These are phyloP conservation scores for Dicroscelio sp. DNA, from an alignment of 2,888 invertebrate species.

Conservation along the genomic window DNA sequence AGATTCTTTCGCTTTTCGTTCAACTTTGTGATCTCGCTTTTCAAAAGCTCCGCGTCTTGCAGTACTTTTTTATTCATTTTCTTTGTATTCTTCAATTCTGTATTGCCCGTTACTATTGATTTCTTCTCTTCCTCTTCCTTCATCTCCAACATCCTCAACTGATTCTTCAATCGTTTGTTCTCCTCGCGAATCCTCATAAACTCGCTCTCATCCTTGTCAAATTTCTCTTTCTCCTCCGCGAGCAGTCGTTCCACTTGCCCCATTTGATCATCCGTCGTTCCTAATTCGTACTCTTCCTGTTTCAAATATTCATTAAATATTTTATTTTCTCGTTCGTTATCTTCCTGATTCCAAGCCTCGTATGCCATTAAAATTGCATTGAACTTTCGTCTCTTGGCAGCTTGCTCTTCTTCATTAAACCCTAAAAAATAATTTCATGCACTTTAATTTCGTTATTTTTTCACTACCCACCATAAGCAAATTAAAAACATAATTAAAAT, in stretches of 20 bases:
- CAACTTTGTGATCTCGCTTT: not conserved
- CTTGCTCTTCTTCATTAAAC: not conserved
- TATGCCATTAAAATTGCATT: not conserved
- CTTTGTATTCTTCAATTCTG: not conserved
- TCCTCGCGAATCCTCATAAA: not conserved
- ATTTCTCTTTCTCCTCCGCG: not conserved
- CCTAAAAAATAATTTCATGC: constrained; percentile 3
- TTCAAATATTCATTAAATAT: not conserved
- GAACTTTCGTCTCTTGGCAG: not conserved
- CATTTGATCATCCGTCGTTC: not conserved
- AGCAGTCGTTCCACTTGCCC: not conserved
- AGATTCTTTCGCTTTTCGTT: not conserved
- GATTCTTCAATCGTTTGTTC: not conserved
- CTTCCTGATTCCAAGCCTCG: not conserved
- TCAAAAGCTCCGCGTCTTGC: not conserved
- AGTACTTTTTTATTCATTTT: not conserved
- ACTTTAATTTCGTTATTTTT: too few species aligned
- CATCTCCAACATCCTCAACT: not conserved
- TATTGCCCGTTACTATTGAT: not conserved
- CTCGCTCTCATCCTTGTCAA: not conserved
- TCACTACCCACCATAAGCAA: too few species aligned
- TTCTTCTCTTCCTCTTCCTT: not conserved
- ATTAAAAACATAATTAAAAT: too few species aligned
- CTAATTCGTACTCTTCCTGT: not conserved
- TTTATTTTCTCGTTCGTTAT: not conserved